These are phyloP conservation scores for Ditula angustiorana DNA, from an alignment of 2,888 invertebrate genomes.

Conservation along the genomic window DNA sequence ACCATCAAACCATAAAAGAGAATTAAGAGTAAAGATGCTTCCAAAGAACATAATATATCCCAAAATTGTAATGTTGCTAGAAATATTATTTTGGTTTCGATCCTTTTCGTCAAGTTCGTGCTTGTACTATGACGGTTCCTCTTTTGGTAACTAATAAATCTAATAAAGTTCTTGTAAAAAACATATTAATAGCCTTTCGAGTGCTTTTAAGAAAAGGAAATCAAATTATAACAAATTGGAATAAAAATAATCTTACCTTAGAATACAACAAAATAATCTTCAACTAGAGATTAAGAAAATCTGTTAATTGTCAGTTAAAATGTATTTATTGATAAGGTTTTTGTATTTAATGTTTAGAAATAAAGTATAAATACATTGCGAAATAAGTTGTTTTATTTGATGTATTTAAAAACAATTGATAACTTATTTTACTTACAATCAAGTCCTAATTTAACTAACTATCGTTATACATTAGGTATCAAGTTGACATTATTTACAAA, in stretches of 20 bases:
- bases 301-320: conserved; percentile 38
- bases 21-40: neutral
- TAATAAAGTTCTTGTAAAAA: neutral
- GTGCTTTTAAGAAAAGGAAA: too few species aligned
- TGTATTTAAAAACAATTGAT: conserved; percentile 28
- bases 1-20: too few species aligned
- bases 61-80: neutral
- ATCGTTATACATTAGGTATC: too few species aligned
- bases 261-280: conserved; percentile 29
- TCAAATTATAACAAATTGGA: too few species aligned
- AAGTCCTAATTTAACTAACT: neutral
- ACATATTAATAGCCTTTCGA: too few species aligned
- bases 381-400: conserved; percentile 24
- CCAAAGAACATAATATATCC: neutral
- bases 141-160: neutral
- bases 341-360: conserved; percentile 67
- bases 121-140: too few species aligned
- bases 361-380: conserved; percentile 50
- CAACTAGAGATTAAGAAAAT: conserved; percentile 34
- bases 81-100: neutral
- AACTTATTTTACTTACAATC: conserved; percentile 34
- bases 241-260: conserved; percentile 3
- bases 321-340: conserved; percentile 58
- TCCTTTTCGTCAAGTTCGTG: neutral
- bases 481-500: conserved; percentile 16